Conservation (phyloP, 2,888 invertebrate genomes). For the Heteromyza rotundicornis region DNA sequence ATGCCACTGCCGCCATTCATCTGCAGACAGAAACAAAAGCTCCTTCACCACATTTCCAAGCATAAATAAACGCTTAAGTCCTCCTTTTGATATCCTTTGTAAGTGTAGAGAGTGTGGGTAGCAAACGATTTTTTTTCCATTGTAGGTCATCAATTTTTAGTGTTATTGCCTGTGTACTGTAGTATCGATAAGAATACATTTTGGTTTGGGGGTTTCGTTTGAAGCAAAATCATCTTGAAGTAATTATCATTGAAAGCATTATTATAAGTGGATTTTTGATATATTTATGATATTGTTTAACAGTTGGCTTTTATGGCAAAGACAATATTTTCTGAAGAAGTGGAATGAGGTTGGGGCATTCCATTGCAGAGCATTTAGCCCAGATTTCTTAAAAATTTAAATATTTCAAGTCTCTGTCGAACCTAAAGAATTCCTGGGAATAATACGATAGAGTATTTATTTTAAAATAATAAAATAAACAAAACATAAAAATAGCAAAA, state of each 20-base stretch:
- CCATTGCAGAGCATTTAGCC: too few relatives aligned
- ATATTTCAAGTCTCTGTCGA: too few relatives aligned
- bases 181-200: conserved; percentile 22
- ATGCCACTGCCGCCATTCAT: conserved; percentile 8
- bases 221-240: conserved; percentile 1
- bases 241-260: conserved; percentile 50
- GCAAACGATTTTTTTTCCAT: conserved; percentile 22
- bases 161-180: conserved; percentile 47
- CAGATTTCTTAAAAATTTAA: too few relatives aligned
- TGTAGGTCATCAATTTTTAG: conserved; percentile 57
- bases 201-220: conserved; percentile 10
- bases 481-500: too few relatives aligned
- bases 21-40: conserved; percentile 6
- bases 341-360: too few relatives aligned
- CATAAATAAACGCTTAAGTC: conserved; percentile 53
- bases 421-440: too few relatives aligned
- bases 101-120: conserved; percentile 45
- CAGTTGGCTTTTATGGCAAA: conserved; percentile 10
- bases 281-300: conserved; percentile 47
- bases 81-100: conserved; percentile 48
- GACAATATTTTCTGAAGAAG: too few relatives aligned
- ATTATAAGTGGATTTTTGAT: conserved; percentile 53
- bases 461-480: too few relatives aligned
- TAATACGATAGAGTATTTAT: too few relatives aligned
- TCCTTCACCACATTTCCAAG: conserved; percentile 4